Conservation (phyloP, 23 tunicate species). For the Oikopleura vanhoeffeni region DNA sequence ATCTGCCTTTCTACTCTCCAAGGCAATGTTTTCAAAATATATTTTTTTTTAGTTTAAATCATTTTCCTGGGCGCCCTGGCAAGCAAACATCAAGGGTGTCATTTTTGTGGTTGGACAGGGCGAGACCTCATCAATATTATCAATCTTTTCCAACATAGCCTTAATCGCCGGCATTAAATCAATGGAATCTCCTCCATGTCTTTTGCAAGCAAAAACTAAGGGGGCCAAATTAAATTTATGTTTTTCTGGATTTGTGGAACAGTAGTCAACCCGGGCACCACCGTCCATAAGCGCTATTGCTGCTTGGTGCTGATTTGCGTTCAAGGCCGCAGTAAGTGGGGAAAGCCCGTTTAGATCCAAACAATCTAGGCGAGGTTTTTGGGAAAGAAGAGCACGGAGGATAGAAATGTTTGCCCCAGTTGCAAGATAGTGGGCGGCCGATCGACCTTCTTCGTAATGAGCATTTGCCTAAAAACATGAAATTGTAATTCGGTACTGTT, state of each 20-base stretch:
- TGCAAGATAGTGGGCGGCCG: slow-evolving; percentile 72
- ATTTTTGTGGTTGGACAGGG: slow-evolving; percentile 64
- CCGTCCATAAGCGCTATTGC: slow-evolving; percentile 69
- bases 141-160: slow-evolving; percentile 49
- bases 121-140: slow-evolving; percentile 67
- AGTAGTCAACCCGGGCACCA: slow-evolving; percentile 64
- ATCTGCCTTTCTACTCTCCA: no score
- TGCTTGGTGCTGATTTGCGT: slow-evolving; percentile 37
- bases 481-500: no score
- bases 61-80: neutral
- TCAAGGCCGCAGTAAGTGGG: slow-evolving; percentile 53
- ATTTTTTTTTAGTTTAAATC: no score
- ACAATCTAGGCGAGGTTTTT: slow-evolving; percentile 59
- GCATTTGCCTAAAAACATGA: slow-evolving; percentile 17
- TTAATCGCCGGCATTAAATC: slow-evolving; percentile 80
- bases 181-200: slow-evolving; percentile 61
- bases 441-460: slow-evolving; percentile 48
- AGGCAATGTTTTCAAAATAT: no score
- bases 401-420: slow-evolving; percentile 53
- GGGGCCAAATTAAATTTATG: slow-evolving; percentile 72
- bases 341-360: slow-evolving; percentile 57
- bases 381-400: slow-evolving; percentile 27
- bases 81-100: slow-evolving; percentile 84
- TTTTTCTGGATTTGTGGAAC: slow-evolving; percentile 38
- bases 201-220: slow-evolving; percentile 57